Percentiles rank a stretch among this genome's conserved stretches.
Evolutionary conservation across 1,140 invertebrate species (phyloP).

Genomic region (Amyelois transitella): DNA sequence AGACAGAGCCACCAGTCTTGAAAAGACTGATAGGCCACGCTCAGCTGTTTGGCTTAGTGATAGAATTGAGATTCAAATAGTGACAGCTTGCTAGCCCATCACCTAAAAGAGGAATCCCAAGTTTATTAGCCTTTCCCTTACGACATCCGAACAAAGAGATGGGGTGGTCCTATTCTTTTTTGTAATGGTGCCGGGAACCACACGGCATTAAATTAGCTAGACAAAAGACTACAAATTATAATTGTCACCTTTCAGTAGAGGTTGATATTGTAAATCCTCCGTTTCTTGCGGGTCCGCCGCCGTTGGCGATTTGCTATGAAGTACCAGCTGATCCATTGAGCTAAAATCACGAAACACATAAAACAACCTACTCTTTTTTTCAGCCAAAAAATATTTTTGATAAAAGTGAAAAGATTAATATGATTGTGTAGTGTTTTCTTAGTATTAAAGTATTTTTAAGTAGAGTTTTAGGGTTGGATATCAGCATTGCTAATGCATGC

Average conservation of each 20-base stretch:
- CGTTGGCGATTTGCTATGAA: constrained; percentile 71
- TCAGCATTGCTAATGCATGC: constrained; percentile 10
- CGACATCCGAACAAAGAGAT: too few species aligned
- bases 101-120: too few species aligned
- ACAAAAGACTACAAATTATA: neutral
- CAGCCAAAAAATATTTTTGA: neutral
- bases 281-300: constrained; percentile 42
- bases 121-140: too few species aligned
- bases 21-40: too few species aligned
- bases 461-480: constrained; percentile 2
- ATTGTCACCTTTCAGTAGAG: constrained; percentile 61
- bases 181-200: too few species aligned
- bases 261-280: constrained; percentile 67
- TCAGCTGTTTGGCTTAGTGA: too few species aligned
- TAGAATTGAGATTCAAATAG: too few species aligned
- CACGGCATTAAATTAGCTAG: neutral
- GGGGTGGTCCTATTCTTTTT: too few species aligned
- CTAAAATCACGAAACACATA: constrained; percentile 24
- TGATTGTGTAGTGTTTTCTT: constrained; percentile 6
- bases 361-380: constrained; percentile 23
- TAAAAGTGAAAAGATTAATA: neutral
- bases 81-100: too few species aligned
- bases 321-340: constrained; percentile 63
- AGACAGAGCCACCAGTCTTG: too few species aligned
- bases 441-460: neutral